Conservation (phyloP, 2,888 invertebrate species). For the Heliconius aoede region DNA sequence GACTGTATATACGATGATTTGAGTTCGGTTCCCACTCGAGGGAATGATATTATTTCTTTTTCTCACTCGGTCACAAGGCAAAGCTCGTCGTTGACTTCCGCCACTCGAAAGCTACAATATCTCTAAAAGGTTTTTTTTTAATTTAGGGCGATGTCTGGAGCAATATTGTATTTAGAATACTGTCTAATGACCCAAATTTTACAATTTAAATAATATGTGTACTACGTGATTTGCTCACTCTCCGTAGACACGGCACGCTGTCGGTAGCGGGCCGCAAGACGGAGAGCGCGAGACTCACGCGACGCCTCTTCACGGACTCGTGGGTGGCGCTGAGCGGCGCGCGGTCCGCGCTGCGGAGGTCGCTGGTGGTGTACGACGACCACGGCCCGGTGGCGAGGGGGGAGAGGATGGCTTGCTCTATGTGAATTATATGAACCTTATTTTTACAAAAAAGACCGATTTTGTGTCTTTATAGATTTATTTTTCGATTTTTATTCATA, state of each 20-base stretch:
- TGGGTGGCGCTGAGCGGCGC: conserved; percentile 90
- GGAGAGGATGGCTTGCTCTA: conserved; percentile 93
- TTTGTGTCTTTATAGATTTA: no score
- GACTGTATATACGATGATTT: background rate
- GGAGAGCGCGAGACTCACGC: conserved; percentile 86
- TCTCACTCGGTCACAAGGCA: no score
- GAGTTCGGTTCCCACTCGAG: background rate
- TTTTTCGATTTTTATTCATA: no score
- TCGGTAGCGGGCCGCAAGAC: conserved; percentile 89
- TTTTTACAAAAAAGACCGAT: no score
- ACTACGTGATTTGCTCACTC: background rate
- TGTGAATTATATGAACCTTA: conserved; percentile 85
- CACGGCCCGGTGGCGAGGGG: conserved; percentile 94
- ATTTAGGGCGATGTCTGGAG: no score
- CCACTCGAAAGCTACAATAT: no score
- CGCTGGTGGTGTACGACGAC: conserved; percentile 94
- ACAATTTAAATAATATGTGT: no score
- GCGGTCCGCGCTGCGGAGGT: conserved; percentile 89
- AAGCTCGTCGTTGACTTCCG: no score
- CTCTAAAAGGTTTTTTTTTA: no score
- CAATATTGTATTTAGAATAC: no score
- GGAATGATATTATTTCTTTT: background rate
- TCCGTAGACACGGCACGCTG: conserved; percentile 85
- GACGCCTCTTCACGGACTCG: conserved; percentile 91
- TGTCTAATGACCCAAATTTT: no score